Evolutionary conservation across 2,113 vertebrate genomes (phyloP).

Genomic region (Corythornis madagascariensis): DNA sequence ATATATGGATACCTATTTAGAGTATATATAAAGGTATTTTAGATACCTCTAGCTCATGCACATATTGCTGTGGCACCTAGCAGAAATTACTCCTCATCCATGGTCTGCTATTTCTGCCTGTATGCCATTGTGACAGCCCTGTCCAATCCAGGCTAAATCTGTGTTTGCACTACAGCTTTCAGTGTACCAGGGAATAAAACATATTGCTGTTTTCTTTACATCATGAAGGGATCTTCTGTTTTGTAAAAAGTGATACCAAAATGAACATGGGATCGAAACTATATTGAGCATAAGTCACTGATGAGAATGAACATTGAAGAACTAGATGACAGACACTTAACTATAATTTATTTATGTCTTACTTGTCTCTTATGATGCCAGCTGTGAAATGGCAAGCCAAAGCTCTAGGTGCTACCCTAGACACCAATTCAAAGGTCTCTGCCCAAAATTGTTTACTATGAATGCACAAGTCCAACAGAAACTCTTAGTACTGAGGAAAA

Average conservation of each 20-base stretch:
- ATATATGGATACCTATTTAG: background rate
- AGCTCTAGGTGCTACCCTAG: background rate
- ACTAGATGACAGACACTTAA: background rate
- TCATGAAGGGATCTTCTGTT: background rate
- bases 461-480: background rate
- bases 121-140: background rate
- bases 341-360: background rate
- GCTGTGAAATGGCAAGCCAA: background rate
- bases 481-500: background rate
- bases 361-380: background rate
- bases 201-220: background rate
- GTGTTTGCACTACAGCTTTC: background rate
- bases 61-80: background rate
- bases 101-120: background rate
- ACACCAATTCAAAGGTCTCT: background rate
- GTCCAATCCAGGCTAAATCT: slow-evolving; percentile 13
- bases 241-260: background rate
- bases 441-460: background rate
- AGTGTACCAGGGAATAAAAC: background rate
- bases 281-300: background rate
- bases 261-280: background rate
- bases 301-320: background rate
- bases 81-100: background rate
- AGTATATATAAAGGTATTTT: background rate
- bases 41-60: background rate